Evolutionary conservation across 2,797 vertebrate species (phyloP), one percentile per base, ranked within the genome.

Genomic region (Liasis olivaceus): DNA sequence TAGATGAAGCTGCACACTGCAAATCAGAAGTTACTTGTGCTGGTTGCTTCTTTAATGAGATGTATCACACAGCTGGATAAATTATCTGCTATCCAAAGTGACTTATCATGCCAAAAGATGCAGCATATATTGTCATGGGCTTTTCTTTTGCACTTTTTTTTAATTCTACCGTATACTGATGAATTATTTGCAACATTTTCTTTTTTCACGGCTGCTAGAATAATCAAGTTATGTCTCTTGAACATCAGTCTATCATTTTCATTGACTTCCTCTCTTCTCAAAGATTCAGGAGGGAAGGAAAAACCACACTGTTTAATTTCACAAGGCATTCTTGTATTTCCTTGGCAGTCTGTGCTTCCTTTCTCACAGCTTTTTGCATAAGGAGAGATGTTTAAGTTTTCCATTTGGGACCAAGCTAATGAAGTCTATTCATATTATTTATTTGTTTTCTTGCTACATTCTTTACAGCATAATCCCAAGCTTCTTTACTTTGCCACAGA

Each of bases 21-120:
- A 96, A 97, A 96, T 96, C 95, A 96, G 95, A 96, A 97, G 96
- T 97, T 97, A 96, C 96, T 97, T 97, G 95, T 97, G 94, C 93
- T 95, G 96, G 90, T 93, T 96, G 96, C 95, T 96, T 91, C 94
- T 94, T 97, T 96, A 97, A 97, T 96, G 96, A 97, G 95, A 97
- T 96, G 93, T 95, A 96, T 96, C 96, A 96, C 91, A 91, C 56
- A 95, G 95, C 96, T 93, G 94, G 96, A 97, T 96, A 96, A 96
- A 96, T 97, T 94, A 96, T 96, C 94, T 96, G 90, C 95, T 96
- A 62, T 93, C 95, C 93, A 95, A 94, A 94, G 95, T 89, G 95
- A 95, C 92, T 97, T 93, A 97, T 96, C 95, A 95, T 94, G 92
- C 85, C 94, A 96, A 95, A 96, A 95, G 95, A 96, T 95, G 95